These are phyloP conservation scores for Squalus acanthias DNA, from an alignment of 2,797 vertebrate genomes.

Conservation along the genomic window DNA sequence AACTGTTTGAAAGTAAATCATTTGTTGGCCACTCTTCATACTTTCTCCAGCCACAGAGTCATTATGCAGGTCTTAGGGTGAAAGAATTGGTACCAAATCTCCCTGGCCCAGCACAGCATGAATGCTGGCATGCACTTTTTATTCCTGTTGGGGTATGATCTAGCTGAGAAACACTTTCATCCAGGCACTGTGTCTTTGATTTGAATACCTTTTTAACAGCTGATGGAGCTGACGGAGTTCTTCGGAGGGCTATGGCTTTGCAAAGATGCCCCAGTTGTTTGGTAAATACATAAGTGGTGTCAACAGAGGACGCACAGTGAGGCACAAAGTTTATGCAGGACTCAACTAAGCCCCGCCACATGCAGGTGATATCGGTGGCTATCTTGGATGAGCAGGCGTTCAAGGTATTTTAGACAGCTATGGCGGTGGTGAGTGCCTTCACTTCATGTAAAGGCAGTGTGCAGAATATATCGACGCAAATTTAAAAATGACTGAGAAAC, in stretches of 20 bases:
- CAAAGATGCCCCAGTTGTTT: not conserved
- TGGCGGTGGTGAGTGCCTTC: not conserved
- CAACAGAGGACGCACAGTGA: not conserved
- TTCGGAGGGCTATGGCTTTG: not conserved
- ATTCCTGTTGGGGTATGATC: not conserved
- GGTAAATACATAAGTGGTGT: not conserved
- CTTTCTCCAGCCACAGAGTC: not conserved
- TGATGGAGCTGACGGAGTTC: not conserved
- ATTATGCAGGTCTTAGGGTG: not conserved
- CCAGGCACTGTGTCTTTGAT: not conserved
- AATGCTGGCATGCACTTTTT: not conserved
- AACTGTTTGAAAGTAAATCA: not conserved
- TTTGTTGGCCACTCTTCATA: not conserved
- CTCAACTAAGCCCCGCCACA: not conserved
- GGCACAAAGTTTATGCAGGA: not conserved
- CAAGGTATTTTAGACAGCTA: not conserved
- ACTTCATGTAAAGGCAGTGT: not conserved
- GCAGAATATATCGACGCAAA: not conserved
- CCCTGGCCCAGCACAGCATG: not conserved
- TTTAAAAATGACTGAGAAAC: not conserved
- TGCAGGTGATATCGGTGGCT: not conserved
- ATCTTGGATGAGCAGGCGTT: not conserved
- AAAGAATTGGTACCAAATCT: not conserved
- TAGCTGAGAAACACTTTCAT: not conserved
- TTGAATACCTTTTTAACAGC: not conserved